A percentile compares a stretch with the other conserved stretches of the same genome.
These are phyloP conservation scores for Carapus acus DNA, from an alignment of 2,797 vertebrate species.

Conservation along the genomic window DNA sequence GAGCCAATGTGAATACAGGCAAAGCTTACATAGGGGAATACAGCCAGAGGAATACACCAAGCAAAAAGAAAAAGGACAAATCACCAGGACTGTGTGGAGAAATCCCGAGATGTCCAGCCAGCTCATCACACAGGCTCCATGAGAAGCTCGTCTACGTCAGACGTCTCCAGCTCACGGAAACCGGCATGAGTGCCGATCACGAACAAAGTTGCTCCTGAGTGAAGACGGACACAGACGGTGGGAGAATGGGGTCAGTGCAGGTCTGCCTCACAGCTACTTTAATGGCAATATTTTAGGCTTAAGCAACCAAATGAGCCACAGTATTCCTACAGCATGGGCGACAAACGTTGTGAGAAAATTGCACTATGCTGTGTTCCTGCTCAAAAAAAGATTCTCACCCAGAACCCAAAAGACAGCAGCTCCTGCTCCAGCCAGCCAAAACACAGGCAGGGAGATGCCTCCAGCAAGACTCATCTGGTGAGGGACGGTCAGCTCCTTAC, in stretches of 20 bases:
- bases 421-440: slow-evolving; percentile 90
- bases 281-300: too few species aligned
- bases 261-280: too few species aligned
- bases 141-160: slow-evolving; percentile 77
- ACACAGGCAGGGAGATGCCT: slow-evolving; percentile 82
- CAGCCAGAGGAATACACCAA: slow-evolving; percentile 12
- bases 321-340: too few species aligned
- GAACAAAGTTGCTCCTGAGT: slow-evolving; percentile 83
- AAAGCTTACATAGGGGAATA: neutral
- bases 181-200: slow-evolving; percentile 86
- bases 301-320: too few species aligned
- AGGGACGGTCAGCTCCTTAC: slow-evolving; percentile 78
- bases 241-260: too few species aligned
- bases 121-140: slow-evolving; percentile 84
- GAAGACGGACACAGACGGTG: slow-evolving; percentile 27
- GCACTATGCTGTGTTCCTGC: too few species aligned
- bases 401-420: slow-evolving; percentile 89
- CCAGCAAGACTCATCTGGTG: slow-evolving; percentile 85
- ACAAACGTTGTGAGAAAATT: too few species aligned
- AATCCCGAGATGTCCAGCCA: neutral
- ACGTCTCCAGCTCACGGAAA: slow-evolving; percentile 79
- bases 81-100: slow-evolving; percentile 10
- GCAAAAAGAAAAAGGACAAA: slow-evolving; percentile 17
- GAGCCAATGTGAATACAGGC: slow-evolving; percentile 17
- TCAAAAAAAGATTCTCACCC: slow-evolving; percentile 63